These are phyloP conservation scores for Ctenosaura bakeri DNA, from an alignment of 2,797 vertebrate genomes.

Conservation along the genomic window DNA sequence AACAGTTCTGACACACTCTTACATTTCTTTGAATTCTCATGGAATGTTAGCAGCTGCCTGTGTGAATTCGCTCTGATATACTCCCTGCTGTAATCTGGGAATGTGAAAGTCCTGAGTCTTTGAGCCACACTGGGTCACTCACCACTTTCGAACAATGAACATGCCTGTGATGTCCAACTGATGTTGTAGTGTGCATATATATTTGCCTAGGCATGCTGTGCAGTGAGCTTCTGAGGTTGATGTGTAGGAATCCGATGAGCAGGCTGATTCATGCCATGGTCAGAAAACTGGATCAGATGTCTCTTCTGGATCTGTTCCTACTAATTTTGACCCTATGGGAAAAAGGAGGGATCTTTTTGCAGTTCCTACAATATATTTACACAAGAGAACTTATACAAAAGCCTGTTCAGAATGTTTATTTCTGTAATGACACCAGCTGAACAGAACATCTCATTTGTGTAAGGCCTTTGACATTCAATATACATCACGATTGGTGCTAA, in stretches of 20 bases:
- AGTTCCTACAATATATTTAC: not conserved
- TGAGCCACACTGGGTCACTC: not conserved
- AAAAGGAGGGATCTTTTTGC: not conserved
- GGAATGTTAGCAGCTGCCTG: not conserved
- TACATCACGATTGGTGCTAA: slow-evolving; percentile 58
- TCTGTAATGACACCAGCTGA: slow-evolving; percentile 62
- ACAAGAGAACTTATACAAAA: slow-evolving; percentile 65
- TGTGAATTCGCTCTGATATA: too few species aligned
- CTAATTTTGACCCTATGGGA: not conserved
- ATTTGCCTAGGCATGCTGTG: not conserved
- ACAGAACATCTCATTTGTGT: slow-evolving; percentile 64
- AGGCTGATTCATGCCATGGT: not conserved
- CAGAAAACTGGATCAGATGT: not conserved
- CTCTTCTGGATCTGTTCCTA: not conserved
- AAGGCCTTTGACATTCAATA: slow-evolving; percentile 66
- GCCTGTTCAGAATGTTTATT: slow-evolving; percentile 74
- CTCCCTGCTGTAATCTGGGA: too few species aligned
- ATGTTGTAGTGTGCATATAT: not conserved
- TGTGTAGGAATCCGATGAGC: not conserved
- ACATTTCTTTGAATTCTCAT: not conserved
- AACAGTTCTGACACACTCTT: not conserved
- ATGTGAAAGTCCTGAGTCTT: too few species aligned
- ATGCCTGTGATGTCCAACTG: not conserved
- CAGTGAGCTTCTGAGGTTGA: not conserved
- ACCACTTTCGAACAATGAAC: not conserved